Evolutionary conservation across 2,113 vertebrate species (phyloP), one percentile per base, ranked within the genome.

Genomic region (Hassar affinis): DNA sequence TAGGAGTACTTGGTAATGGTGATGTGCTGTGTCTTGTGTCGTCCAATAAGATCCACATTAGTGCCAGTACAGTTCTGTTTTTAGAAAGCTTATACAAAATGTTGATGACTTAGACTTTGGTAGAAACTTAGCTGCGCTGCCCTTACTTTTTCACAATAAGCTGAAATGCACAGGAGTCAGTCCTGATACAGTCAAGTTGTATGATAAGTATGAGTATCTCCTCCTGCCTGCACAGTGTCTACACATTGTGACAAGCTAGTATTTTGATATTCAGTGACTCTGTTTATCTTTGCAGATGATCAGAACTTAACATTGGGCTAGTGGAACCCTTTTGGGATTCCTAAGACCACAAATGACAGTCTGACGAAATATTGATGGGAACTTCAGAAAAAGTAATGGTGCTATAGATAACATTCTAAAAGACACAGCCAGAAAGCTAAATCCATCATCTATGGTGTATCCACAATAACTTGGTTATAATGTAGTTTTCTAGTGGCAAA

Each of bases 391-490:
- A 30, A 22, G 68, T 10, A 14, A 17, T 27, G 10, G 49, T 45
- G 57, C 47, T 33, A 64, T 3, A 66, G 66, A 35, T 30, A 30
- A 12, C 47, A 49, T 74, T 47, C 33, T 30, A 9, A 35, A 35
- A 66, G 30, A 20, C 33, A 3, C 33, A 9, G 64, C 17, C 33
- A 66, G 35, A 38, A 66, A 38, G 64, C 62, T 80, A 75, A 52
- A 77, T 47, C 38, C n/a, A 76, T 59, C 66, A 66, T 59, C 69
- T 49, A 52, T 75, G 27, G 14, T 72, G 14, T 80, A 45, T 18
- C 5, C 15, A 66, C 30, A 35, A 33, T 66, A 15, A 35, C 30
- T 35, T 33, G 62, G 5, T 66, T 15, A 33, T 30, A 66, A 66
- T 17, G 27, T 20, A 66, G 5, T 35, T 35, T 35, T 30, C 62